phyloP scores from a whole-genome alignment of 2,888 invertebrate species.

The Rhagonycha lutea region DNA sequence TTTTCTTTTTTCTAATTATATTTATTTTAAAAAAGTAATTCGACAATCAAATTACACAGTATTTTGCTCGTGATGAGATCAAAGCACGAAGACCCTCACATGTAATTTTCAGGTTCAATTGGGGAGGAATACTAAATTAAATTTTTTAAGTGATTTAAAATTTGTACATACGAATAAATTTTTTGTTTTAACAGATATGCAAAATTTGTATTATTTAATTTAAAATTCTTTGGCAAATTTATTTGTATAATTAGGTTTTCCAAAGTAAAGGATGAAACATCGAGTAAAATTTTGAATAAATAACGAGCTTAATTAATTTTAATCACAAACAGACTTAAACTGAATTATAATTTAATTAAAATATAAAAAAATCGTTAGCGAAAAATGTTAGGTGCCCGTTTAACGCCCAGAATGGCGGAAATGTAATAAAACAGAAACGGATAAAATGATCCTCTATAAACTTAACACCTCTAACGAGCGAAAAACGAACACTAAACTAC shows the following conservation, averaged over 20 bases:
- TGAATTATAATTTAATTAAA: not conserved
- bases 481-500: conserved; percentile 14
- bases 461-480: conserved; percentile 10
- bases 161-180: not conserved
- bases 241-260: not conserved
- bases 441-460: conserved; percentile 13
- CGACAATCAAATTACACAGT: not conserved
- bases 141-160: not conserved
- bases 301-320: not conserved
- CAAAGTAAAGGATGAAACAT: not conserved
- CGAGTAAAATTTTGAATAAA: not conserved
- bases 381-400: not conserved
- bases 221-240: not conserved
- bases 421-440: conserved; percentile 7
- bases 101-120: not conserved
- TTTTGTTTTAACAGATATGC: not conserved
- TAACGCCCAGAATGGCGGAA: not conserved
- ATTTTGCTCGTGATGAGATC: not conserved
- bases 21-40: not conserved
- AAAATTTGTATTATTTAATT: not conserved
- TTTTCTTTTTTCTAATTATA: not conserved
- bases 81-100: not conserved
- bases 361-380: not conserved
- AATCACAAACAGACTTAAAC: not conserved
- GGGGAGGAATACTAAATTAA: not conserved